These are phyloP conservation scores for Philereme vetulata DNA, from an alignment of 2,888 invertebrate genomes.

Conservation along the genomic window DNA sequence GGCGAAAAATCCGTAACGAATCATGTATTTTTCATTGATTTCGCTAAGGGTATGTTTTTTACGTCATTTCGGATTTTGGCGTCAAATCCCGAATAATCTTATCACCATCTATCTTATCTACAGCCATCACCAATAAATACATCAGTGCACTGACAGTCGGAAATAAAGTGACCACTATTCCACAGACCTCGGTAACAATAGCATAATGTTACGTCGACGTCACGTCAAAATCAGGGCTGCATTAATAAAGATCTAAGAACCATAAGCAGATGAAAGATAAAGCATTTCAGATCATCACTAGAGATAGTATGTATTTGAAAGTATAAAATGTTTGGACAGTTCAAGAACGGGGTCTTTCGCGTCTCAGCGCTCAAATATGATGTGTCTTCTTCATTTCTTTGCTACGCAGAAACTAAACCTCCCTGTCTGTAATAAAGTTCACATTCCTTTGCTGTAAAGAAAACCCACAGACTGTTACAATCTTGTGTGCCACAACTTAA, in stretches of 20 bases:
- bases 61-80: conserved; percentile 46
- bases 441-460: conserved; percentile 42
- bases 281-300: conserved; percentile 78
- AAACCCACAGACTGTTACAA: conserved; percentile 35
- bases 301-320: conserved; percentile 81
- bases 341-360: conserved; percentile 80
- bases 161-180: conserved; percentile 57
- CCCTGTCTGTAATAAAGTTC: conserved; percentile 42
- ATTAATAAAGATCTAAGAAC: conserved; percentile 83
- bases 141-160: conserved; percentile 62
- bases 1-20: too few species aligned
- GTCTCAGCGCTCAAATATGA: conserved; percentile 77
- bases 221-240: conserved; percentile 67
- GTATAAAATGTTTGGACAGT: conserved; percentile 83
- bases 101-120: conserved; percentile 63
- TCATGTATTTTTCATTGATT: too few species aligned
- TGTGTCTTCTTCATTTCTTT: conserved; percentile 48
- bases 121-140: conserved; percentile 73
- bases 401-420: conserved; percentile 46
- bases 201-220: conserved; percentile 75
- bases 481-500: conserved; percentile 43
- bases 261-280: conserved; percentile 76
- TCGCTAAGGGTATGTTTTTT: conserved; percentile 35
- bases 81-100: conserved; percentile 63
- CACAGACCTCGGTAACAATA: conserved; percentile 56